Conservation (phyloP, 2,888 invertebrate species). For the Apoderus coryli region DNA sequence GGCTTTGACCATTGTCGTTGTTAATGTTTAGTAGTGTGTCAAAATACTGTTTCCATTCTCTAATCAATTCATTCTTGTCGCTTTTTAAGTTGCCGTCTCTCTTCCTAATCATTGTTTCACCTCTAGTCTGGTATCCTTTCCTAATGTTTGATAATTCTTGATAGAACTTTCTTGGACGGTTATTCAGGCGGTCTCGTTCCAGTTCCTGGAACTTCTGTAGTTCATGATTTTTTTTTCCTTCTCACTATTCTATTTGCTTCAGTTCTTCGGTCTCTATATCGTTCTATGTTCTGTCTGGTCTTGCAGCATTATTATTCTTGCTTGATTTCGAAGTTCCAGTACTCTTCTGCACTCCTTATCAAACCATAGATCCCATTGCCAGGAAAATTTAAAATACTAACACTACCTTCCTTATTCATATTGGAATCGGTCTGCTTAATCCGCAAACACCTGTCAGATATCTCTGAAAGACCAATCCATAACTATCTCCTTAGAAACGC, state of each 20-base stretch:
- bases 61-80: constrained; percentile 1
- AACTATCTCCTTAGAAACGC: no score
- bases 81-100: neutral
- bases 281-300: no score
- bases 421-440: no score
- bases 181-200: constrained; percentile 6
- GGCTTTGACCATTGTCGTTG: constrained; percentile 1
- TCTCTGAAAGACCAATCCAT: no score
- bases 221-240: constrained; percentile 1
- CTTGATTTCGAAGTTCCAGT: no score
- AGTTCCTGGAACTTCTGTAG: constrained; percentile 1
- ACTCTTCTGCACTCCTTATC: no score
- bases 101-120: neutral
- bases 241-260: constrained; percentile 2
- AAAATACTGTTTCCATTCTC: constrained; percentile 1
- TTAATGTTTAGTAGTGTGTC: constrained; percentile 1
- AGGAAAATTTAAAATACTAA: no score
- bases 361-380: no score
- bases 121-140: neutral
- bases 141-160: neutral
- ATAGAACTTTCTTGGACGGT: constrained; percentile 6
- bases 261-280: no score
- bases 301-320: no score
- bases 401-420: no score
- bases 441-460: no score